Conservation (phyloP, 2,113 vertebrate species). For the Calyptommatus sinebrachiatus region DNA sequence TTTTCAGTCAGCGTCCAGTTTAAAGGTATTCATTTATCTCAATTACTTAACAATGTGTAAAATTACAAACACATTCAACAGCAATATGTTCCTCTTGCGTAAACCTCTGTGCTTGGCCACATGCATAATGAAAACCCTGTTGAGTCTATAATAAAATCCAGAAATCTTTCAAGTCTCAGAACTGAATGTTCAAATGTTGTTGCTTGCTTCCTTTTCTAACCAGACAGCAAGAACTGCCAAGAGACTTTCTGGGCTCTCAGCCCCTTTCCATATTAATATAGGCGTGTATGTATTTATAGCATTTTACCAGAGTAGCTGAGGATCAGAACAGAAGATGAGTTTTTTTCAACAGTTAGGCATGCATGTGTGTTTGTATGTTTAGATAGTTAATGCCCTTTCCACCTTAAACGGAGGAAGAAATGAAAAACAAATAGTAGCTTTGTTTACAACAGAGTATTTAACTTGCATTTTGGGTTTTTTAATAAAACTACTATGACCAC, state of each 20-base stretch:
- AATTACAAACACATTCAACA: conserved; percentile 72
- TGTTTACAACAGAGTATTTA: conserved; percentile 59
- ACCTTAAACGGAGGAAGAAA: neutral
- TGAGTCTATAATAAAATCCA: conserved; percentile 78
- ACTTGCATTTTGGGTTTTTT: conserved; percentile 39
- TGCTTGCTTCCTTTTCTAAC: conserved; percentile 80
- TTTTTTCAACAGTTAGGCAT: conserved; percentile 55
- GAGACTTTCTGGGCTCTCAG: conserved; percentile 71
- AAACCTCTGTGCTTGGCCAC: conserved; percentile 73
- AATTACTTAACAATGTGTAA: conserved; percentile 71
- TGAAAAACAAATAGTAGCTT: conserved; percentile 26
- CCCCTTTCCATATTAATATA: conserved; percentile 64
- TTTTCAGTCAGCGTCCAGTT: conserved; percentile 54
- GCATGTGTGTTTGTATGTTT: conserved; percentile 31
- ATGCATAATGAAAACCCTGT: conserved; percentile 80
- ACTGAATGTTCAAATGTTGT: conserved; percentile 81
- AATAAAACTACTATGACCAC: conserved; percentile 43
- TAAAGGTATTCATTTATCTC: conserved; percentile 66
- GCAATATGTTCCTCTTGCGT: conserved; percentile 74
- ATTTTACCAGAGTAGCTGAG: conserved; percentile 49
- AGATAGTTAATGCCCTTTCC: conserved; percentile 3
- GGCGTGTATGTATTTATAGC: conserved; percentile 47
- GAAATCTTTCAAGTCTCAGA: conserved; percentile 73
- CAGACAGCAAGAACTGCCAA: conserved; percentile 75
- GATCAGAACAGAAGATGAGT: conserved; percentile 39